Conservation (phyloP, 2,797 vertebrate species). For the Propithecus deckenii region DNA sequence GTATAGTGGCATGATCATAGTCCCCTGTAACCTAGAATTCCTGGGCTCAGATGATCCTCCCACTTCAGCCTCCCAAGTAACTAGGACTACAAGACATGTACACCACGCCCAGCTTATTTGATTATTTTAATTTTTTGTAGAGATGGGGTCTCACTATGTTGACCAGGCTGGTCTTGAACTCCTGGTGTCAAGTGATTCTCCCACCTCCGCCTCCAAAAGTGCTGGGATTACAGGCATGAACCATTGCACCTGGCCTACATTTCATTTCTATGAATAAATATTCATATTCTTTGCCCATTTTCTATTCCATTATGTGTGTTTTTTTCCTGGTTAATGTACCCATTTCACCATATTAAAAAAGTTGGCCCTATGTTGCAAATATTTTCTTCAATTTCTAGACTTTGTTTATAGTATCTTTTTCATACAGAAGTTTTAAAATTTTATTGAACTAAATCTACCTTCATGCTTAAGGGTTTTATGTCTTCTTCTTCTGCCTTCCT, state of each 20-base stretch:
- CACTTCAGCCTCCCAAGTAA: too few relatives aligned
- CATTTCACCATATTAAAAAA: neutral
- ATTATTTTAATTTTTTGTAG: too few relatives aligned
- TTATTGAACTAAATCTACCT: neutral
- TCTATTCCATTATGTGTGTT: neutral
- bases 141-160: too few relatives aligned
- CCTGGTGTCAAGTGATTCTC: too few relatives aligned
- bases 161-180: too few relatives aligned
- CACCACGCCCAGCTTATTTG: too few relatives aligned
- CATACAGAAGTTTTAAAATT: neutral
- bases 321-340: neutral
- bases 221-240: too few relatives aligned
- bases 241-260: neutral
- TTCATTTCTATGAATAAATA: neutral
- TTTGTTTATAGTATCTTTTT: neutral
- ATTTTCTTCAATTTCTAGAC: neutral
- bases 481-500: neutral
- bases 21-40: neutral
- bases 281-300: neutral
- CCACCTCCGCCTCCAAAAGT: too few relatives aligned
- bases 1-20: neutral
- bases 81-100: too few relatives aligned
- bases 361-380: neutral
- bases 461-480: neutral
- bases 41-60: too few relatives aligned